These are phyloP conservation scores for Cyclura pinguis DNA, from an alignment of 2,797 vertebrate genomes.

Conservation along the genomic window DNA sequence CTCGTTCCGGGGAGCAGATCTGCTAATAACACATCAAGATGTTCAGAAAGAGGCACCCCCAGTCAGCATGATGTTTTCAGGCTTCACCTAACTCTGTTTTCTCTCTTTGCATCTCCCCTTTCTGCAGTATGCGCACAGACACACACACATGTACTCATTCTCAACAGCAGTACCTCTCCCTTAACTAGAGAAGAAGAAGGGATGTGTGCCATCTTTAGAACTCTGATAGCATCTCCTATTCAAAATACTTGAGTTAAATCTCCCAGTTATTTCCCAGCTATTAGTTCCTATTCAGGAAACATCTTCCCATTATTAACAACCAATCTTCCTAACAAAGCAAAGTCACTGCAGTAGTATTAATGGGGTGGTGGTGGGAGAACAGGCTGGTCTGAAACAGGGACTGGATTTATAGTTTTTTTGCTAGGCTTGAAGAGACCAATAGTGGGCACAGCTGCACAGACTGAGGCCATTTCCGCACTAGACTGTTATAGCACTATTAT, in stretches of 20 bases:
- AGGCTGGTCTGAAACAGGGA: neutral
- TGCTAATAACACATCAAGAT: neutral
- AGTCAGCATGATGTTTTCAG: neutral
- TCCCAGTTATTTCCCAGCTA: neutral
- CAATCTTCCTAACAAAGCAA: slow-evolving; percentile 1
- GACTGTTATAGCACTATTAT: too few relatives aligned
- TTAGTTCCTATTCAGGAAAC: neutral
- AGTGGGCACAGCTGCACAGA: neutral
- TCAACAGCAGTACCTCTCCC: neutral
- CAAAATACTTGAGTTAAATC: neutral
- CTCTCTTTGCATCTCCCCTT: neutral
- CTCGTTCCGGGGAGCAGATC: neutral
- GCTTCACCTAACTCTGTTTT: neutral
- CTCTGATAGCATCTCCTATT: neutral
- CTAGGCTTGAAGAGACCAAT: neutral
- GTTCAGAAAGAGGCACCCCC: neutral
- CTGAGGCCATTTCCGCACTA: too few relatives aligned
- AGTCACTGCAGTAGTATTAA: neutral
- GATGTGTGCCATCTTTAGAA: neutral
- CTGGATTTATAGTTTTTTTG: too few relatives aligned
- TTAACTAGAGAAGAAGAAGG: neutral
- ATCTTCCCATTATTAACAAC: neutral
- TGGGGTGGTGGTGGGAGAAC: neutral
- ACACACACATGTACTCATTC: neutral
- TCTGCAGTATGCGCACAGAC: neutral